Base-by-base conservation (phyloP, 2,888 invertebrate genomes). In the Campoletis raptor region DNA sequence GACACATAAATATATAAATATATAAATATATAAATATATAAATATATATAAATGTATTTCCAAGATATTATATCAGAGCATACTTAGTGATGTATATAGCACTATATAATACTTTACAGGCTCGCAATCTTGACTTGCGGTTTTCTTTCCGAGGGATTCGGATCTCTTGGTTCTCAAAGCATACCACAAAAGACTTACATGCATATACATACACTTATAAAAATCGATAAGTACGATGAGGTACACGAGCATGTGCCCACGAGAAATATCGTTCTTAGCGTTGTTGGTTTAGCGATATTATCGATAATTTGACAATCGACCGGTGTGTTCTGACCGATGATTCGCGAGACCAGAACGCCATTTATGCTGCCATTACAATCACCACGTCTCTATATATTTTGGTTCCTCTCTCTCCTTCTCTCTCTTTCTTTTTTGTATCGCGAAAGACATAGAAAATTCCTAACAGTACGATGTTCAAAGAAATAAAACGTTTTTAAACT, bases 221-320 rank as follows among this genome's bases (percentile, higher is more conserved):
- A 45, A 64, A 78, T 83, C 64, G 73, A 48, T 45, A 72, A 80
- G 80, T 61, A 40, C 37, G 42, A 57, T 18, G 18, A 67, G 69
- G 42, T 83, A 66, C 77, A 48, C 30, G 82, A 48, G 77, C 83
- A 83, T 81, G 84, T 69, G 73, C 86, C 48, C 40, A 77, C 67
- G 78, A 37, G 77, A 83, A 81, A 84, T 64, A 79, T 73, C 86
- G 89, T 86, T 83, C 86, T 88, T 83, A 83, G 89, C 90, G 90
- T 93, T 94, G 94, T 94, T 94, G 93, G 93, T 94, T 94, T 94
- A 94, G 92, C 91, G 90, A 92, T 92, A 94, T 93, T 94, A 94
- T 92, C 93, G 94, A 93, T 94, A 94, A 94, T 94, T 94, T 92
- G 93, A 94, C 92, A 93, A 94, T 92, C 93, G 92, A 48, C 40